Conservation (phyloP, 2,113 vertebrate species). For the Mungos mungo region DNA sequence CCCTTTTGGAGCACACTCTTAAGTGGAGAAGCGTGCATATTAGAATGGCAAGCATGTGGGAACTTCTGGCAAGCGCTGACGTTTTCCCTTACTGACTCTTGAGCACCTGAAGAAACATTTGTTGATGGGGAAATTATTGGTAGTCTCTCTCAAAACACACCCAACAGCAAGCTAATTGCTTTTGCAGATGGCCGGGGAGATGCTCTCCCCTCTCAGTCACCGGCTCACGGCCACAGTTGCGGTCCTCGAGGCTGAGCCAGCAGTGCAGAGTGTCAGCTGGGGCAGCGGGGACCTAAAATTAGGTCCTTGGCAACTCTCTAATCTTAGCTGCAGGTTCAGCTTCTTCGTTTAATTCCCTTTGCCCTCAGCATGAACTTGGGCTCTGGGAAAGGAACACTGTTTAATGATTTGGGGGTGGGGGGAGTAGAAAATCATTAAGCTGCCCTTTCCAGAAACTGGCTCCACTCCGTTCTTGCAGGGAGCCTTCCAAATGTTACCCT, state of each 20-base stretch:
- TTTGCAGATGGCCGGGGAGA: constrained; percentile 71
- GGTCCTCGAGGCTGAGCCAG: constrained; percentile 36
- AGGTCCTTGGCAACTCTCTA: constrained; percentile 70
- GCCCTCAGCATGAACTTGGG: constrained; percentile 78
- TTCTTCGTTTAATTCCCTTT: constrained; percentile 71
- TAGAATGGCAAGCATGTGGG: constrained; percentile 49
- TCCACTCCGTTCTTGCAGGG: constrained; percentile 7
- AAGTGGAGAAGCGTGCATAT: constrained; percentile 23
- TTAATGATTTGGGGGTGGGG: constrained; percentile 46
- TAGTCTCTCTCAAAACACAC: constrained; percentile 70
- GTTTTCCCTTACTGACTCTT: constrained; percentile 50
- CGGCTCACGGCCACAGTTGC: neutral
- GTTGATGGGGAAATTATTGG: constrained; percentile 72
- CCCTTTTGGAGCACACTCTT: constrained; percentile 50
- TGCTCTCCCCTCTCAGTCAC: neutral
- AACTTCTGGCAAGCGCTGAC: constrained; percentile 56
- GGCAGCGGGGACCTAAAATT: constrained; percentile 73
- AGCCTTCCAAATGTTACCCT: constrained; percentile 62
- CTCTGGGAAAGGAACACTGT: constrained; percentile 56
- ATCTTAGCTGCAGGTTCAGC: constrained; percentile 75
- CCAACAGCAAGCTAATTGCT: constrained; percentile 69
- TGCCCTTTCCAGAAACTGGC: constrained; percentile 62
- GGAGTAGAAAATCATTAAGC: constrained; percentile 61
- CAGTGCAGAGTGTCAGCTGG: constrained; percentile 65
- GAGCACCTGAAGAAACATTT: constrained; percentile 81